A percentile compares a stretch with the other conserved stretches of the same genome.
Conservation (phyloP, 2,113 vertebrate species). For the Phaethornis superciliosus region DNA sequence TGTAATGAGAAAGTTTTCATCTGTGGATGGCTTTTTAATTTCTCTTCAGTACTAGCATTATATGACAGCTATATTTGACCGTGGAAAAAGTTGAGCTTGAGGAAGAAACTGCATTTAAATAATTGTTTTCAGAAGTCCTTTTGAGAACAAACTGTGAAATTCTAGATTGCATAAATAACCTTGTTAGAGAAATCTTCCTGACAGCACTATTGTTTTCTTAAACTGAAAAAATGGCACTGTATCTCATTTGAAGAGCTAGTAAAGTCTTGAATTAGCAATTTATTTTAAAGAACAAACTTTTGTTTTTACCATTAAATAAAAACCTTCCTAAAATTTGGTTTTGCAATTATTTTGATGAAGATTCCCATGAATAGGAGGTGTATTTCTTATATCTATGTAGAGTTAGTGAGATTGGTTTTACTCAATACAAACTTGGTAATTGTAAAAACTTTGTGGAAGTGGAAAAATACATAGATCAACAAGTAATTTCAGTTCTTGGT, state of each 20-base stretch:
- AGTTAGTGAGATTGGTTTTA: neutral
- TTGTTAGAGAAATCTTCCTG: neutral
- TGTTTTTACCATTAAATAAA: slow-evolving; percentile 56
- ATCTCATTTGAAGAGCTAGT: slow-evolving; percentile 7
- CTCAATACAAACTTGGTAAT: accelerated
- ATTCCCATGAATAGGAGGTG: neutral
- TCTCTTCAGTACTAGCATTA: neutral
- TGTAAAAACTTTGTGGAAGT: neutral
- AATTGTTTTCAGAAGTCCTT: slow-evolving; percentile 6
- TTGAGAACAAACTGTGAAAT: neutral
- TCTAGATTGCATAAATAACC: neutral
- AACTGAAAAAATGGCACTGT: neutral
- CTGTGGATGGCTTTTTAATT: neutral
- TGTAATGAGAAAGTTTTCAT: neutral
- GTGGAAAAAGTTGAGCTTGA: neutral
- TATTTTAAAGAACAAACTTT: slow-evolving; percentile 51
- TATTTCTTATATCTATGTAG: neutral
- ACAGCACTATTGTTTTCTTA: slow-evolving; percentile 8
- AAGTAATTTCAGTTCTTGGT: neutral
- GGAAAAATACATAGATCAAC: neutral
- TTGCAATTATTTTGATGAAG: neutral
- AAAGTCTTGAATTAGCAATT: neutral
- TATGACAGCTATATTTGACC: neutral
- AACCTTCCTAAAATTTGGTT: neutral
- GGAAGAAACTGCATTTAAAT: neutral